phyloP scores from a whole-genome alignment of 2,888 invertebrate species.

The Folsomia manolachei region DNA sequence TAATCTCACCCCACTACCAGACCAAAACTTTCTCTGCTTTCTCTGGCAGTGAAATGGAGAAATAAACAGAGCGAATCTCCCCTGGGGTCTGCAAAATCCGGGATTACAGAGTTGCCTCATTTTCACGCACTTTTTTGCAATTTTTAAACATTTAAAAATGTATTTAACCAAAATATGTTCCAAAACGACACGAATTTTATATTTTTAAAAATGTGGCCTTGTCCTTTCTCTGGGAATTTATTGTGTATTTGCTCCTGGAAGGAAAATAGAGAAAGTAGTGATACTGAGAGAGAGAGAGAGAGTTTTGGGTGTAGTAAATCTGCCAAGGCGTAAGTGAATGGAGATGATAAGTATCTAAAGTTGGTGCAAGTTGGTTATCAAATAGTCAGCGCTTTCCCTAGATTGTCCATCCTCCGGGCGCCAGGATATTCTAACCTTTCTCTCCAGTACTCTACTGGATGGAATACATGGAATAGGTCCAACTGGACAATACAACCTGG shows the following conservation, averaged over 20 bases:
- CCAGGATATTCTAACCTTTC: neutral
- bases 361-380: conserved; percentile 9
- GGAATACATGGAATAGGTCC: too few species aligned
- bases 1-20: neutral
- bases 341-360: conserved; percentile 18
- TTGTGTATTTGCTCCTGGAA: too few species aligned
- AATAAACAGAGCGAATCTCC: neutral
- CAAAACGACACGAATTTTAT: too few species aligned
- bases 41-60: neutral
- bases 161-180: neutral
- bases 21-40: neutral
- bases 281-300: neutral
- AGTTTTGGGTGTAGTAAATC: neutral
- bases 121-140: neutral
- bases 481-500: too few species aligned
- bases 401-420: conserved; percentile 4
- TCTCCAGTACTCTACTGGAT: too few species aligned
- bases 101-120: neutral
- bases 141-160: neutral
- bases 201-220: too few species aligned
- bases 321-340: conserved; percentile 8
- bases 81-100: too few species aligned
- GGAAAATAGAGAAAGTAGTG: too few species aligned
- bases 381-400: conserved; percentile 4
- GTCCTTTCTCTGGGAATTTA: neutral